Base-by-base conservation (phyloP, 2,888 invertebrate genomes). In the Abrostola triplasia region DNA sequence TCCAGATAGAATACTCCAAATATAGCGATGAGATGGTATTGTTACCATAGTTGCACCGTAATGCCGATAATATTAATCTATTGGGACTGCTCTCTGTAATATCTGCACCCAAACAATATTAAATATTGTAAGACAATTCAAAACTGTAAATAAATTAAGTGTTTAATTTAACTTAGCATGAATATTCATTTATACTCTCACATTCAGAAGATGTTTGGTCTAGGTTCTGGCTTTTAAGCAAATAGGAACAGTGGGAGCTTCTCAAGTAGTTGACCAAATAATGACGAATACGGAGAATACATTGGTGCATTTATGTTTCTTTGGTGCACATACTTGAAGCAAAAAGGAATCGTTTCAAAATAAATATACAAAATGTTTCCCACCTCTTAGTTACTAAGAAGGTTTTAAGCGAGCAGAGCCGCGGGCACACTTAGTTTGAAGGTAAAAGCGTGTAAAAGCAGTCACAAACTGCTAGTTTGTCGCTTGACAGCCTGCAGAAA, bases 61-160 rank as follows among this genome's bases (percentile, higher is more conserved):
- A 55, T 62, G 48, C 48, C 41, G 35, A 40, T 51, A n/a, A 37
- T 62, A 75, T 75, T 58, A 70, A 62, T 70, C 13, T 42, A 52
- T 47, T 5, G 9, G 9, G 5, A 13, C n/a, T 24, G 53, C 44
- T 48, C 24, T 13, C 12, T 56, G n/a, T 6, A 48, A 40, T 47
- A 36, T 37, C 37, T 37, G 44, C 12, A 13, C 12, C 13, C 0
- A 41, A 44, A 7, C 13, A 13, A 13, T 44, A 13, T 24, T 24
- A 12, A 11, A 41, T 11, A 41, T 41, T n/a, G 12, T 44, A 12
- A 13, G 6, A 44, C 13, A 44, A 8, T 24, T 24, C 24, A 24
- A 24, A 24, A 24, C 24, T 24, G 24, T 24, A 24, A 24, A 24
- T 24, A 24, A 2, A 24, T 24, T 24, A 24, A 24, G 24, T 24